Base-by-base conservation (phyloP, 2,888 invertebrate species). In the Campaea margaritaria region DNA sequence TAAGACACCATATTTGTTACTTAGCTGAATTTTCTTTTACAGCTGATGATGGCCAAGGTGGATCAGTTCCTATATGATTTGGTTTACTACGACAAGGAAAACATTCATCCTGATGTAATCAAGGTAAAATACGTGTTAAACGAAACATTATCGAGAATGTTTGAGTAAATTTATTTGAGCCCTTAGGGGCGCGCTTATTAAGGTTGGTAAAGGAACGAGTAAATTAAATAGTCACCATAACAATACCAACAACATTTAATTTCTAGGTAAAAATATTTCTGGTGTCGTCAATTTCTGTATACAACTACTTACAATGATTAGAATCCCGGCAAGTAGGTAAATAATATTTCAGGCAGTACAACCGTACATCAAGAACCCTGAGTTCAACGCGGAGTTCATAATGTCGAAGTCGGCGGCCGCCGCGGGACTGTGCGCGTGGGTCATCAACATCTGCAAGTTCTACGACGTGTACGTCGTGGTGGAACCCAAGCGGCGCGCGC, bases 341-440 rank as follows among this genome's bases (percentile, higher is more conserved):
- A 31, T 31, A 21, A 43, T n/a, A 15, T 57, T 64, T 8, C 67
- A 91, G 93, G 93, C 93, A 0, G 93, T 93, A 0, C 85, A 90
- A 60, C 94, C 94, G 14, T 95, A 95, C 78, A 86, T 94, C 13
- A 94, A 93, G 71, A 93, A 95, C 78, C 94, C 95, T 11, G 97
- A 98, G 69, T 99, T 99, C 83, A 95, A 95, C 69, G 95, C 97
- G 0, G 97, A 97, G 39, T 95, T 96, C 68, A 96, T 99, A 75
- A 85, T 95, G 70, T 93, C 95, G 0, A 99, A 99, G 87, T 99
- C 98, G 0, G 93, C 94, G 34, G 99, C 99, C 13, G 99, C 99
- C 15, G 97, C 98, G 52, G 97, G 99, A 21, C 92, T 99, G 9
- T 98, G 98, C 79, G 95, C 98, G 0, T 99, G 99, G 98, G 98